phyloP scores from a whole-genome alignment of 2,888 invertebrate genomes.

The Tuberolachnus salignus region DNA sequence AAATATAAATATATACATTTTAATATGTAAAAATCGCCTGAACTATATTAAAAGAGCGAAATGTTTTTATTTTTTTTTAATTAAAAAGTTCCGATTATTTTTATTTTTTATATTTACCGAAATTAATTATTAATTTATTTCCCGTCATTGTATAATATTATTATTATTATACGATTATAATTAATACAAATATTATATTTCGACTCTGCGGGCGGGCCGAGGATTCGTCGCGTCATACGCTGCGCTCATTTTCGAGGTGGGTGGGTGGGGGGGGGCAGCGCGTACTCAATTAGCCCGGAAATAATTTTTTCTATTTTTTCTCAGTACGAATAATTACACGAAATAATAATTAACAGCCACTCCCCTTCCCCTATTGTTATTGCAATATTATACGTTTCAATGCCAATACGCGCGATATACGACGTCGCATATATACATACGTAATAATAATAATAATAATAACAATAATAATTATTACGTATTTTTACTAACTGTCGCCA shows the following conservation, averaged over 20 bases:
- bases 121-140: slow-evolving; percentile 48
- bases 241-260: no score
- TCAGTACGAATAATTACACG: no score
- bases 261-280: no score
- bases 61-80: slow-evolving; percentile 30
- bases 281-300: no score
- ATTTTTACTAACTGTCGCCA: slow-evolving; percentile 6
- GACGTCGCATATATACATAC: no score
- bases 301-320: no score
- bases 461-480: no score
- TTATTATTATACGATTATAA: no score
- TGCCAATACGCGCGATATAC: background rate
- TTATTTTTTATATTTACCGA: slow-evolving; percentile 45
- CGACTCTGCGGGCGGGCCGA: no score
- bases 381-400: background rate
- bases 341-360: slow-evolving; percentile 35
- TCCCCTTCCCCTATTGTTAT: background rate
- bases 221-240: no score
- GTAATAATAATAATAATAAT: no score
- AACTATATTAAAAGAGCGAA: background rate
- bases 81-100: slow-evolving; percentile 39
- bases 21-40: background rate
- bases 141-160: background rate
- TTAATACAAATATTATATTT: no score
- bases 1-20: background rate